These are phyloP conservation scores for Thera britannica DNA, from an alignment of 2,888 invertebrate species.

Conservation along the genomic window DNA sequence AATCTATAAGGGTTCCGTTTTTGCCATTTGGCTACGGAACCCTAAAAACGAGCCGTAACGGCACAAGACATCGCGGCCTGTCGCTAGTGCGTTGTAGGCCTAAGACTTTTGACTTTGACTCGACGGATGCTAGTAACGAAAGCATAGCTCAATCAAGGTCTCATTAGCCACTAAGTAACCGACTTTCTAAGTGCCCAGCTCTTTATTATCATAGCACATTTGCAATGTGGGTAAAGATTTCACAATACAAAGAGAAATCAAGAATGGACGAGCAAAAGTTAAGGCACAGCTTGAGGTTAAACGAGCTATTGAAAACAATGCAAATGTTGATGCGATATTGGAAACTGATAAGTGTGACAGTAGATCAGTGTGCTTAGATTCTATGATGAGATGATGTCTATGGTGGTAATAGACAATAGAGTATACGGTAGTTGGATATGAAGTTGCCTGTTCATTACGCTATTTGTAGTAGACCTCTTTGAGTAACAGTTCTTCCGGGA, in stretches of 20 bases:
- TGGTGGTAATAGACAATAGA: too few relatives aligned
- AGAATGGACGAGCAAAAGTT: constrained; percentile 1
- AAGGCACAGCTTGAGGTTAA: constrained; percentile 15
- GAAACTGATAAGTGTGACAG: constrained; percentile 23
- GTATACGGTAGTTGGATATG: too few relatives aligned
- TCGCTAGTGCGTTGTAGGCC: too few relatives aligned
- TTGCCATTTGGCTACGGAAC: too few relatives aligned
- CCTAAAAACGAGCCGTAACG: too few relatives aligned
- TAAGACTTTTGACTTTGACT: neutral
- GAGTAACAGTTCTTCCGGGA: too few relatives aligned
- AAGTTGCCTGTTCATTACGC: too few relatives aligned
- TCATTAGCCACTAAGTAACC: constrained; percentile 10
- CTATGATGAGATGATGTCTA: too few relatives aligned
- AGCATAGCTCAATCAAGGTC: constrained; percentile 1
- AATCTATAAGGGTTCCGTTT: too few relatives aligned
- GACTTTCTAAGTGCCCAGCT: constrained; percentile 20
- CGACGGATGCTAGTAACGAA: neutral
- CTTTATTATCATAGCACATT: constrained; percentile 19
- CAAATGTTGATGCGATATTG: constrained; percentile 23
- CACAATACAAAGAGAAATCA: constrained; percentile 23
- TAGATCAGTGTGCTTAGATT: constrained; percentile 5
- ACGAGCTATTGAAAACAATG: constrained; percentile 30
- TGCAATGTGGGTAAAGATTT: constrained; percentile 21
- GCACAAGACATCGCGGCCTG: too few relatives aligned
- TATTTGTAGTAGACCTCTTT: too few relatives aligned